Evolutionary conservation across 2,113 vertebrate genomes (phyloP).

Genomic region (Varanus komodoensis): DNA sequence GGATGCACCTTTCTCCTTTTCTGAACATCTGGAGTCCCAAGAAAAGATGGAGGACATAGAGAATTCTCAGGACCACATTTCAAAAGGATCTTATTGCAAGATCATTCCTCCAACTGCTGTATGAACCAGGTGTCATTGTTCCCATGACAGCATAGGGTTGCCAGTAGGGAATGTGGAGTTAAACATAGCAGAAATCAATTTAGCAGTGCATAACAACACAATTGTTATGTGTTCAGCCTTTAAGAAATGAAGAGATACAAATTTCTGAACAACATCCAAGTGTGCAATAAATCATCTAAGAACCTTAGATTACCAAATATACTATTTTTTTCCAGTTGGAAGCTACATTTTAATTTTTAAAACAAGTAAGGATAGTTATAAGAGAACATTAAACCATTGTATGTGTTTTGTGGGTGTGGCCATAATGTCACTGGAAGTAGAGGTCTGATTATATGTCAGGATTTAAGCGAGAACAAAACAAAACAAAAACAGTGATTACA

Average conservation of each 20-base stretch:
- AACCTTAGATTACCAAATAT: neutral
- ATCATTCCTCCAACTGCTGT: too few species aligned
- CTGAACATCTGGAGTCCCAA: too few species aligned
- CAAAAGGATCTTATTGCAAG: too few species aligned
- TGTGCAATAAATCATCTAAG: neutral
- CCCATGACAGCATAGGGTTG: too few species aligned
- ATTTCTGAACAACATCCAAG: neutral
- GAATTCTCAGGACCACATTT: too few species aligned
- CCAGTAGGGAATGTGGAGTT: too few species aligned
- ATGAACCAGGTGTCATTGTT: too few species aligned
- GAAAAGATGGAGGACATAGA: too few species aligned
- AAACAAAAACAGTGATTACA: constrained; percentile 6
- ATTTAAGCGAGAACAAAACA: neutral
- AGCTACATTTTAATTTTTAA: neutral
- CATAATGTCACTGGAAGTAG: neutral
- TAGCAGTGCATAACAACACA: too few species aligned
- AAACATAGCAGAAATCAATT: too few species aligned
- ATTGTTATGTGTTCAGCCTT: neutral
- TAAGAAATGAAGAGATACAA: neutral
- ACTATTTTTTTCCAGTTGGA: neutral
- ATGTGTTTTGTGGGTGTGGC: neutral
- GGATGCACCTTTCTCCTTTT: too few species aligned
- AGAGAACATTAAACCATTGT: neutral
- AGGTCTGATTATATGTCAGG: neutral
- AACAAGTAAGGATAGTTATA: neutral